phyloP scores from a whole-genome alignment of 2,797 vertebrate genomes.

The Tiaroga cobitis region DNA sequence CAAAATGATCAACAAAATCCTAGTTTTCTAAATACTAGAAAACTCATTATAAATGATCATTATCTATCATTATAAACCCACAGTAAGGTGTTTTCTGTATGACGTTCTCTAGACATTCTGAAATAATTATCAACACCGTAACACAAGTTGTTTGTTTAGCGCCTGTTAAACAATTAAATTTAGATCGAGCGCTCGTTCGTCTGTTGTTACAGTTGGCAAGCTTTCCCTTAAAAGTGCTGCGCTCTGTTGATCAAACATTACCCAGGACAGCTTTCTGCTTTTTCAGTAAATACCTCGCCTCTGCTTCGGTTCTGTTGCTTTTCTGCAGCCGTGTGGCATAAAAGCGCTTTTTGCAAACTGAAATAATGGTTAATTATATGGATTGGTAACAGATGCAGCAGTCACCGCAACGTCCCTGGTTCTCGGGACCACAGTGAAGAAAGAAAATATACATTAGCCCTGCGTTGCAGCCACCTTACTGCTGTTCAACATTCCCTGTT shows the following conservation, averaged over 20 bases:
- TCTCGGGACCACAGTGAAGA: constrained; percentile 44
- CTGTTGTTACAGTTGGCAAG: constrained; percentile 54
- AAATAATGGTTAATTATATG: constrained; percentile 59
- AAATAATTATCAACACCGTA: constrained; percentile 27
- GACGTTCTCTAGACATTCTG: constrained; percentile 9
- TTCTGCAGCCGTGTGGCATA: constrained; percentile 34
- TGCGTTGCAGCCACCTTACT: constrained; percentile 63
- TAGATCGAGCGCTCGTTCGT: neutral
- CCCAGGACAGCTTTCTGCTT: constrained; percentile 34
- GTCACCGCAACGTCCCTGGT: constrained; percentile 49
- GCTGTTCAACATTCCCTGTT: constrained; percentile 46
- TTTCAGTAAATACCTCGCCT: constrained; percentile 42
- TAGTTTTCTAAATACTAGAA: neutral
- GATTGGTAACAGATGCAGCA: constrained; percentile 73
- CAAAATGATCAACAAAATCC: neutral
- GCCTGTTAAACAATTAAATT: constrained; percentile 40
- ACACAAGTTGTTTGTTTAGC: constrained; percentile 26
- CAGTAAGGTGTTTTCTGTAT: neutral
- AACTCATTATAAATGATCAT: too few species aligned
- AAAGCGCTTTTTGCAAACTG: constrained; percentile 61
- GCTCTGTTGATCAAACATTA: constrained; percentile 47
- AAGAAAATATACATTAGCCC: constrained; percentile 64
- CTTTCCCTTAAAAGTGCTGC: neutral
- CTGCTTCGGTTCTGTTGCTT: neutral
- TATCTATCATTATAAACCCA: too few species aligned